Evolutionary conservation across 2,888 invertebrate genomes (phyloP).

Genomic region (Pardosa pseudoannulata): DNA sequence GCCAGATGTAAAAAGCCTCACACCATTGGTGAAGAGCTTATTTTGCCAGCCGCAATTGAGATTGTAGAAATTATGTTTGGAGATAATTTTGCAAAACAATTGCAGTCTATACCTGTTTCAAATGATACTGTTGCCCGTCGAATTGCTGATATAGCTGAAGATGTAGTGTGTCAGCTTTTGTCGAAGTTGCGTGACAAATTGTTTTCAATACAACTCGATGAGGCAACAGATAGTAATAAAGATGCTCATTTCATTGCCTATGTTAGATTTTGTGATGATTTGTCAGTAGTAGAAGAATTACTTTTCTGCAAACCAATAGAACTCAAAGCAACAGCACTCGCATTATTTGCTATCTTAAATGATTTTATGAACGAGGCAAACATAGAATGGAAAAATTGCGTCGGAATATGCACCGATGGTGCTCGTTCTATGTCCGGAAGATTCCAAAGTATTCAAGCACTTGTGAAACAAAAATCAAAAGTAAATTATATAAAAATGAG

Average conservation of each 20-base stretch:
- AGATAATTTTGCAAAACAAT: slow-evolving; percentile 20
- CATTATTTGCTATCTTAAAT: slow-evolving; percentile 31
- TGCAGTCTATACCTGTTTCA: slow-evolving; percentile 28
- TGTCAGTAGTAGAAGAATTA: slow-evolving; percentile 39
- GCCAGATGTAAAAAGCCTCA: slow-evolving; percentile 54
- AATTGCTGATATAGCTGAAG: slow-evolving; percentile 39
- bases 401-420: slow-evolving; percentile 54
- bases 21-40: slow-evolving; percentile 57
- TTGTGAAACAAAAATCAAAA: no score
- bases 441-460: no score
- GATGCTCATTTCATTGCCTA: slow-evolving; percentile 33
- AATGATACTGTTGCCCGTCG: slow-evolving; percentile 41
- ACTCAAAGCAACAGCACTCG: slow-evolving; percentile 34
- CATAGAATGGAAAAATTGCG: slow-evolving; percentile 54
- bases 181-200: slow-evolving; percentile 7
- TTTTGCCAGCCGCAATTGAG: slow-evolving; percentile 57
- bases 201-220: slow-evolving; percentile 22
- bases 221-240: slow-evolving; percentile 41
- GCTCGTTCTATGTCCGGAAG: no score
- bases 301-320: slow-evolving; percentile 36
- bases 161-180: slow-evolving; percentile 37
- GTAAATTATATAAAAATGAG: no score
- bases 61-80: slow-evolving; percentile 32
- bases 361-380: slow-evolving; percentile 46
- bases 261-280: slow-evolving; percentile 32